phyloP scores from a whole-genome alignment of 2,113 vertebrate species.

The Bos taurus region ARS-UCD2.0 NC_037336.1:87955001-87955500 shows the following conservation, averaged over 20 bases:
- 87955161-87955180: conserved; percentile 84
- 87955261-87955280: conserved; percentile 81
- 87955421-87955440: conserved; percentile 93
- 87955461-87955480: conserved; percentile 76
- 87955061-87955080: conserved; percentile 78
- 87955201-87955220: conserved; percentile 78
- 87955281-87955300: conserved; percentile 79
- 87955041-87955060: conserved; percentile 92
- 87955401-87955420: conserved; percentile 97
- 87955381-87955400: conserved; percentile 98
- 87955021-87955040: conserved; percentile 90
- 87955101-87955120: conserved; percentile 50
- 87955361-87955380: conserved; percentile 97
- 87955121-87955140: conserved; percentile 84
- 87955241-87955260: conserved; percentile 85
- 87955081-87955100: conserved; percentile 66
- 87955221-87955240: conserved; percentile 79
- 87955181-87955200: conserved; percentile 84
- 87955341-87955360: conserved; percentile 87
- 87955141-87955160: conserved; percentile 80
- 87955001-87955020: conserved; percentile 96
- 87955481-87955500: conserved; percentile 94
- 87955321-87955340: conserved; percentile 80
- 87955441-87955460: conserved; percentile 80
- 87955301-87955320: conserved; percentile 76